Evolutionary conservation across 2,113 vertebrate genomes (phyloP).

Genomic region (Tonatia bakeri): DNA sequence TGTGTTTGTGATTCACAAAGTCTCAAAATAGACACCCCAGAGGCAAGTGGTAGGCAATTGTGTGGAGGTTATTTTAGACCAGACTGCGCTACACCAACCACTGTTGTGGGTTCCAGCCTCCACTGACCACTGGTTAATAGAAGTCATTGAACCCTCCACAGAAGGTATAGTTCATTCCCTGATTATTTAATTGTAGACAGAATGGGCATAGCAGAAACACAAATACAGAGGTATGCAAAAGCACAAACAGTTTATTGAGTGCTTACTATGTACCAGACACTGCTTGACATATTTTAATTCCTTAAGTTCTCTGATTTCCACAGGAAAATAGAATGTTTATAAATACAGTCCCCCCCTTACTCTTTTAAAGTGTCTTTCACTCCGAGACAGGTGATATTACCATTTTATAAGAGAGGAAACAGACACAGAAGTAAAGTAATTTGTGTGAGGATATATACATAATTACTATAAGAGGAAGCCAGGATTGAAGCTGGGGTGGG

Average conservation of each 20-base stretch:
- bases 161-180: neutral
- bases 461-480: neutral
- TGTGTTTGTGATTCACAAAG: neutral
- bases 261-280: neutral
- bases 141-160: neutral
- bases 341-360: neutral
- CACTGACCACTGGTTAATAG: neutral
- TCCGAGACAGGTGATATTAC: neutral
- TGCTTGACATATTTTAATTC: neutral
- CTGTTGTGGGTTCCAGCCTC: neutral
- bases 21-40: neutral
- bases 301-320: neutral
- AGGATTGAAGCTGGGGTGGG: neutral
- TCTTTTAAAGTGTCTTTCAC: neutral
- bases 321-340: neutral
- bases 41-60: neutral
- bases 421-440: neutral
- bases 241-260: neutral
- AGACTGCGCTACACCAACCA: neutral
- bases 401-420: neutral
- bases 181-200: neutral
- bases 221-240: fast-evolving
- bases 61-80: neutral
- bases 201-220: neutral
- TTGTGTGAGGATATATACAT: neutral